Evolutionary conservation across 2,113 vertebrate genomes (phyloP).

Genomic region (Odocoileus hemionus): DNA sequence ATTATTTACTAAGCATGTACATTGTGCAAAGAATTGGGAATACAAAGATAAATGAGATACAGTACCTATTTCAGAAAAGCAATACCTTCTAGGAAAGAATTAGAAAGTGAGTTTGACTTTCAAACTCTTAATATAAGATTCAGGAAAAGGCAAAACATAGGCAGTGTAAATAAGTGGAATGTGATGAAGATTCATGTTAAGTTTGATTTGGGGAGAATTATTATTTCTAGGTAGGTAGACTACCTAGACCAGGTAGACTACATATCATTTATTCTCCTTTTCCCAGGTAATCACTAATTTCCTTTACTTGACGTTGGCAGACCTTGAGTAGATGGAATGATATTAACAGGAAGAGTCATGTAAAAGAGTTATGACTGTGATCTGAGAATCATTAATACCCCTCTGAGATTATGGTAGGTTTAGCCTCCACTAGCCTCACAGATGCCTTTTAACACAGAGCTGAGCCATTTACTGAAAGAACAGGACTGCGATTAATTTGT

Average conservation of each 20-base stretch:
- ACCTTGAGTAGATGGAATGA: background rate
- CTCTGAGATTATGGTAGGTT: background rate
- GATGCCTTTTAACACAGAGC: background rate
- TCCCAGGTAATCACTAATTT: constrained; percentile 7
- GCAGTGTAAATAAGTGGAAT: background rate
- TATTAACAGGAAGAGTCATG: background rate
- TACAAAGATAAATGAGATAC: background rate
- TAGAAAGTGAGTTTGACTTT: background rate
- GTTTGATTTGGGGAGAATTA: constrained; percentile 27
- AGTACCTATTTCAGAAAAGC: constrained; percentile 18
- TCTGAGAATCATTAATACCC: background rate
- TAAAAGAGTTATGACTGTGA: constrained; percentile 3
- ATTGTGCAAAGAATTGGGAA: background rate
- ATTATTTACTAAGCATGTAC: background rate
- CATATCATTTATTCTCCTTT: constrained; percentile 11
- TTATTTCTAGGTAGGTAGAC: background rate
- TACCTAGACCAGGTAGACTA: background rate
- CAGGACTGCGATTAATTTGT: constrained; percentile 5
- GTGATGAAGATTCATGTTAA: background rate
- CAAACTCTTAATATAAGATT: background rate
- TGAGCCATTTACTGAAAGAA: constrained; percentile 12
- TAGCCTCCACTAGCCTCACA: background rate
- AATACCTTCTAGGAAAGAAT: background rate
- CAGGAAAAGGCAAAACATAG: background rate
- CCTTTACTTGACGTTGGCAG: background rate